Conservation (phyloP, 2,113 vertebrate genomes). For the Corythoichthys haematopterus region DNA sequence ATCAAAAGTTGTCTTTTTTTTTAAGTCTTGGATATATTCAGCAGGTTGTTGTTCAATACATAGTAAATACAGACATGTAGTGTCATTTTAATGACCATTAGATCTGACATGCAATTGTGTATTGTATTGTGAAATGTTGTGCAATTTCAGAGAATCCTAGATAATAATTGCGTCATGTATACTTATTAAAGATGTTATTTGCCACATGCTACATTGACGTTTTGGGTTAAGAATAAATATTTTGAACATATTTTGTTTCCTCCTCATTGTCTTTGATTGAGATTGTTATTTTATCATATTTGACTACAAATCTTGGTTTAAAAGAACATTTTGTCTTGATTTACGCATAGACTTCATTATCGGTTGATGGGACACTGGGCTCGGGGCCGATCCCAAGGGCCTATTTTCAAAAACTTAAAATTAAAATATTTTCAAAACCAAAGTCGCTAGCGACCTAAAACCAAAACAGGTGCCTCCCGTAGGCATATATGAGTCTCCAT, state of each 20-base stretch:
- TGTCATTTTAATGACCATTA: slow-evolving; percentile 26
- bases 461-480: too few relatives aligned
- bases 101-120: slow-evolving; percentile 30
- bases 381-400: too few relatives aligned
- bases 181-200: slow-evolving; percentile 24
- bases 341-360: not conserved
- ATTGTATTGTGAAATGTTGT: slow-evolving; percentile 55
- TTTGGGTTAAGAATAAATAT: slow-evolving; percentile 54
- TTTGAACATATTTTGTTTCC: slow-evolving; percentile 22
- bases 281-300: too few relatives aligned
- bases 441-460: too few relatives aligned
- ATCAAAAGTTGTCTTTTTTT: slow-evolving; percentile 33
- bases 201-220: slow-evolving; percentile 43
- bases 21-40: slow-evolving; percentile 37
- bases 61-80: slow-evolving; percentile 27
- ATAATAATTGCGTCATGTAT: slow-evolving; percentile 12
- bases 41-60: slow-evolving; percentile 44
- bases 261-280: slow-evolving; percentile 2
- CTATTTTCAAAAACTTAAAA: too few relatives aligned
- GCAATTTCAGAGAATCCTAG: slow-evolving; percentile 53
- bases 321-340: not conserved
- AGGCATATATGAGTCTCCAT: too few relatives aligned
- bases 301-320: not conserved
- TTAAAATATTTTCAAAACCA: too few relatives aligned
- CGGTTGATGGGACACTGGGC: too few relatives aligned